Evolutionary conservation across 1,140 invertebrate genomes (phyloP).

Genomic region (Lepidurus couesii): DNA sequence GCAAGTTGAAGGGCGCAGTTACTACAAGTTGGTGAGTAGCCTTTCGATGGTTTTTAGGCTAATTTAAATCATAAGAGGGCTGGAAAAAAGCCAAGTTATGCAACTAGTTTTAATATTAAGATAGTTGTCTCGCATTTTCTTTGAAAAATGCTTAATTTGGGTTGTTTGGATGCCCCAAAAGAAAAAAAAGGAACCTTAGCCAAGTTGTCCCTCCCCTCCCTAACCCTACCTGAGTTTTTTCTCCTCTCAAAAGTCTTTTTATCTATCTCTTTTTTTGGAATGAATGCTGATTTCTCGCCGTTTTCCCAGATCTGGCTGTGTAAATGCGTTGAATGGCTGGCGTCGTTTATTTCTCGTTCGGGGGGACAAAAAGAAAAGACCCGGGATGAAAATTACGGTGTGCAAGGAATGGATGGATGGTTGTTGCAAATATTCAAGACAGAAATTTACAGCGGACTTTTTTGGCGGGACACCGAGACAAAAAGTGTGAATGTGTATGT

Average conservation of each 20-base stretch:
- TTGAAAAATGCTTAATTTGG: background rate
- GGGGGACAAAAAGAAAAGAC: background rate
- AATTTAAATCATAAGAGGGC: too few relatives aligned
- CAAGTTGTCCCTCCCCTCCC: background rate
- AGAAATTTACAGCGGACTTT: conserved; percentile 9
- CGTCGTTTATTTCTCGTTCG: background rate
- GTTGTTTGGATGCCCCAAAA: background rate
- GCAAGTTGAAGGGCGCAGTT: conserved; percentile 66
- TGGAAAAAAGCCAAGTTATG: too few relatives aligned
- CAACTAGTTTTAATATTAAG: background rate
- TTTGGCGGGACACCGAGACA: background rate
- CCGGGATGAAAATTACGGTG: conserved; percentile 15
- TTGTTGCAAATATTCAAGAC: background rate
- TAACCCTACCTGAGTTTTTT: background rate
- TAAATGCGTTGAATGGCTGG: conserved; percentile 17
- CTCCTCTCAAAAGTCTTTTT: background rate
- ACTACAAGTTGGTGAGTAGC: conserved; percentile 39
- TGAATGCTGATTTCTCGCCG: conserved; percentile 17
- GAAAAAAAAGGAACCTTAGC: background rate
- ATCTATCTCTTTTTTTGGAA: background rate
- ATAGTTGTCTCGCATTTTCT: background rate
- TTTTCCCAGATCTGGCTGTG: conserved; percentile 14
- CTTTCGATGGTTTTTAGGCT: background rate
- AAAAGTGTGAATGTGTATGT: conserved; percentile 2
- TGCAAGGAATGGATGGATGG: conserved; percentile 9